Percentiles rank a stretch among this genome's conserved stretches.
Conservation (phyloP, 2,888 invertebrate species). For the Steinernema hermaphroditum region DNA sequence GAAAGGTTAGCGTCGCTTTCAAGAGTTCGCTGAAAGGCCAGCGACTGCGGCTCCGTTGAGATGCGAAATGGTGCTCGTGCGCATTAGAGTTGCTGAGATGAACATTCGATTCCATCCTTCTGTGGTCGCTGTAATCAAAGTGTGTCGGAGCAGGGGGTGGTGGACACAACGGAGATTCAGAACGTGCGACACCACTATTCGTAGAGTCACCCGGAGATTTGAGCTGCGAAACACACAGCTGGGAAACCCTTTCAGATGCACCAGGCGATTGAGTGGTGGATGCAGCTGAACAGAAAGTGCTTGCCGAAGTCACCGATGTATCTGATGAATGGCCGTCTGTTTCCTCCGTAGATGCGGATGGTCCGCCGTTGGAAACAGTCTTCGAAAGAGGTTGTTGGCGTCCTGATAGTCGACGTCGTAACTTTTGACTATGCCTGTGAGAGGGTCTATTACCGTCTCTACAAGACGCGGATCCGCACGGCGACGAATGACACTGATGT, state of each 20-base stretch:
- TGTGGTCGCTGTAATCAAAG: slow-evolving; percentile 8
- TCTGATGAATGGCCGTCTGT: slow-evolving; percentile 1
- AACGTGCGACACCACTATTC: neutral
- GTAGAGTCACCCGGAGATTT: slow-evolving; percentile 11
- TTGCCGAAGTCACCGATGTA: neutral
- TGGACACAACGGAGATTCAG: slow-evolving; percentile 17
- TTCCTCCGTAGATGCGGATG: neutral
- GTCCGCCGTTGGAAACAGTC: neutral
- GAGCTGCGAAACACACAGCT: neutral
- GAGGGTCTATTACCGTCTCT: slow-evolving; percentile 22
- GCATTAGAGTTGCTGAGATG: neutral
- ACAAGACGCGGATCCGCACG: slow-evolving; percentile 4
- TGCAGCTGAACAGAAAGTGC: neutral
- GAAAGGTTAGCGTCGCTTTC: neutral
- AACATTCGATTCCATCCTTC: neutral
- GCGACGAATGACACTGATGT: slow-evolving; percentile 22
- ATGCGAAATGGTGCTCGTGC: neutral
- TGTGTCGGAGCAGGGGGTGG: slow-evolving; percentile 10
- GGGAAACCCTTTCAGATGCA: neutral
- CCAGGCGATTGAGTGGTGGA: neutral
- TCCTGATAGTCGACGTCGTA: slow-evolving; percentile 24
- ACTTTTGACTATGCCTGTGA: slow-evolving; percentile 12
- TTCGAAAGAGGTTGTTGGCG: slow-evolving; percentile 8
- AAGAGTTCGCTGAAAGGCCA: neutral
- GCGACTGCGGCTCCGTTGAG: neutral